phyloP scores from a whole-genome alignment of 2,888 invertebrate genomes.

The Troides aeacus region DNA sequence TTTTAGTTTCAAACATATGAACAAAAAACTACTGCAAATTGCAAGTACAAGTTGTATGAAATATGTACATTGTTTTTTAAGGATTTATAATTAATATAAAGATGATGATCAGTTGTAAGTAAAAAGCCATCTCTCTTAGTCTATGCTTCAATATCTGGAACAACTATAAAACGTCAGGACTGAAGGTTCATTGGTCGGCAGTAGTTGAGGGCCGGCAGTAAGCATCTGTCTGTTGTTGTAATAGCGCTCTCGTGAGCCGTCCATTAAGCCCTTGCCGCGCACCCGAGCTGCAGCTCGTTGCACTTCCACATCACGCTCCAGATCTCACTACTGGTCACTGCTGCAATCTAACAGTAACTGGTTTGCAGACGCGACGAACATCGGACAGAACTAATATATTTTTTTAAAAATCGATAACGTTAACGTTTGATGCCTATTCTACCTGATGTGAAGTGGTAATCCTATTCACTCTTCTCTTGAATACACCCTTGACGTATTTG shows the following conservation, averaged over 20 bases:
- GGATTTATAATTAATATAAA: not conserved
- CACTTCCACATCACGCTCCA: slow-evolving; percentile 36
- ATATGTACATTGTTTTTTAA: not conserved
- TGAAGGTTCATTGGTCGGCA: slow-evolving; percentile 21
- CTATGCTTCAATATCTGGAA: not conserved
- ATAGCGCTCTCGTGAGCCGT: slow-evolving; percentile 58
- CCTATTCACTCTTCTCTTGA: no score
- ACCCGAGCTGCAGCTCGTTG: slow-evolving; percentile 42
- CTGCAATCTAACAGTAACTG: slow-evolving; percentile 8
- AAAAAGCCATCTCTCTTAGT: not conserved
- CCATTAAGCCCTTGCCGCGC: slow-evolving; percentile 60
- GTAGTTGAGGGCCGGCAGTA: slow-evolving; percentile 40
- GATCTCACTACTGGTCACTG: slow-evolving; percentile 33
- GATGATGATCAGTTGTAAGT: not conserved
- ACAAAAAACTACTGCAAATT: no score
- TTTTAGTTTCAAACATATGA: no score
- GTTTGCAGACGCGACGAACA: not conserved
- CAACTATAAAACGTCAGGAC: not conserved
- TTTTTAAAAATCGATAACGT: no score
- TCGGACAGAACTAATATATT: not conserved
- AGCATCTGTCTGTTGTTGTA: slow-evolving; percentile 40
- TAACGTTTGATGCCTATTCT: no score
- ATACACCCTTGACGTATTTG: no score
- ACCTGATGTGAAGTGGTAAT: no score
- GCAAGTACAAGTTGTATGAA: no score